Conservation (phyloP, 1,140 invertebrate genomes). For the Copidosoma floridanum region DNA sequence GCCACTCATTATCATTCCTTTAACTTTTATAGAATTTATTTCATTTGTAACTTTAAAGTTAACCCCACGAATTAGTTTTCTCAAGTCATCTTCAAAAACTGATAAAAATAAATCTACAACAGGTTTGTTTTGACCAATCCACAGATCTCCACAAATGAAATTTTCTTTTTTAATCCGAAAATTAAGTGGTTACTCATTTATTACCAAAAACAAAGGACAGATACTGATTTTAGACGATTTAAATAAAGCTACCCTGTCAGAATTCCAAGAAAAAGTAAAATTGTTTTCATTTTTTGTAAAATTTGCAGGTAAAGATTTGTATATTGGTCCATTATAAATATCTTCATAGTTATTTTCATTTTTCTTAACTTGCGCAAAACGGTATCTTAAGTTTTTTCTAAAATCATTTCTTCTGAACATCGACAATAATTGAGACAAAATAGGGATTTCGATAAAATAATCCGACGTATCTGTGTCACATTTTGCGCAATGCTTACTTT, state of each 20-base stretch:
- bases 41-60: background rate
- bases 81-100: background rate
- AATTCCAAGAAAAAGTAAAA: background rate
- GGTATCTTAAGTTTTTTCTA: background rate
- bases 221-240: background rate
- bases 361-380: background rate
- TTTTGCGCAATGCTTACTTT: no score
- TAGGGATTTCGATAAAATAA: background rate
- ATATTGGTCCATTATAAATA: background rate
- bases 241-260: background rate
- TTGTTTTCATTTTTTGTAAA: background rate
- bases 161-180: background rate
- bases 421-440: background rate
- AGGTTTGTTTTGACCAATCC: background rate
- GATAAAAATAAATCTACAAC: background rate
- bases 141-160: background rate
- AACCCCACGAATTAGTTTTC: background rate
- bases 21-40: background rate
- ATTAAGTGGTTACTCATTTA: background rate
- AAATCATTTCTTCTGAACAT: background rate
- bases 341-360: constrained; percentile 1
- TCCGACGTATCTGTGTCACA: background rate
- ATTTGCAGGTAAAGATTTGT: background rate
- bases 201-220: background rate
- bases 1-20: background rate